Conservation (phyloP, 1,140 invertebrate species). For the Caenorhabditis latens region DNA sequence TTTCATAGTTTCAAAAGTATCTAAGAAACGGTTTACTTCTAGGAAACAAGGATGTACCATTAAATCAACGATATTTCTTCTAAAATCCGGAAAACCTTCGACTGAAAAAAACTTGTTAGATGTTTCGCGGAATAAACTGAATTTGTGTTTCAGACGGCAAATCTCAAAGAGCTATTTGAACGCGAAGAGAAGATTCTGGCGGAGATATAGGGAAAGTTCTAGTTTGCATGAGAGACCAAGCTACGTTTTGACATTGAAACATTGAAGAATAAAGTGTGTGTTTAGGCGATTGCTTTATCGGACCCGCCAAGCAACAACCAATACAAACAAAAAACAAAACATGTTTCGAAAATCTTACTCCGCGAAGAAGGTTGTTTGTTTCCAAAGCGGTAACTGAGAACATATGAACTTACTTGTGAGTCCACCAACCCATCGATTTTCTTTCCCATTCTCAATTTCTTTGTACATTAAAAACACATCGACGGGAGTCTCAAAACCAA, state of each 20-base stretch:
- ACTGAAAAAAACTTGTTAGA: too few relatives aligned
- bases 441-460: constrained; percentile 5
- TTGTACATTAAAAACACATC: constrained; percentile 56
- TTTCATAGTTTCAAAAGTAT: not conserved
- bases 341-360: not conserved
- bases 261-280: not conserved
- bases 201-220: not conserved
- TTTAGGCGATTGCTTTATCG: too few relatives aligned
- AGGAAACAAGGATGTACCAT: not conserved
- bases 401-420: not conserved
- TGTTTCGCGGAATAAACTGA: too few relatives aligned
- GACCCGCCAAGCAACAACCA: too few relatives aligned
- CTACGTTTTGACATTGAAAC: not conserved
- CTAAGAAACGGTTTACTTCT: not conserved
- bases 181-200: not conserved
- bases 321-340: too few relatives aligned
- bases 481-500: not conserved
- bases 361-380: too few relatives aligned
- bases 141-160: not conserved
- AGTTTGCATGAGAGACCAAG: not conserved
- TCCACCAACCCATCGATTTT: constrained; percentile 42
- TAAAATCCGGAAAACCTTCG: too few relatives aligned
- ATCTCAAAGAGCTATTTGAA: too few relatives aligned
- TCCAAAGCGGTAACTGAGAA: too few relatives aligned
- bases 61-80: too few relatives aligned